Percentiles rank a stretch among this genome's conserved stretches.
Conservation (phyloP, 2,113 vertebrate species). For the Platichthys flesus region DNA sequence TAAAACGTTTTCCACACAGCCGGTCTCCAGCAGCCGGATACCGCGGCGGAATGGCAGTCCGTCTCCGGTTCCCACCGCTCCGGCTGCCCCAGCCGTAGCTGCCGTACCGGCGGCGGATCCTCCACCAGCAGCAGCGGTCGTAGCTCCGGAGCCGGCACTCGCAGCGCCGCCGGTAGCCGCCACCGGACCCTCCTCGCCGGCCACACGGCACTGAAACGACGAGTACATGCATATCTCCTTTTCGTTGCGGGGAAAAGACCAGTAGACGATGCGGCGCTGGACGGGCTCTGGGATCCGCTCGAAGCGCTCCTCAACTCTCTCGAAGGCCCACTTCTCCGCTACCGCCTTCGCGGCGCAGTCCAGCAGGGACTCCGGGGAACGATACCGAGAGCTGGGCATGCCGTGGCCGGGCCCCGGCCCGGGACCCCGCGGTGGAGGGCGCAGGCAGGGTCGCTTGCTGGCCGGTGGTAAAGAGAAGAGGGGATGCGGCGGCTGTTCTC, state of each 20-base stretch:
- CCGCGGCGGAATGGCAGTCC: constrained; percentile 94
- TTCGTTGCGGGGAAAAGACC: constrained; percentile 96
- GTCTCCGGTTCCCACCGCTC: constrained; percentile 81
- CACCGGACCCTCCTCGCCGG: constrained; percentile 82
- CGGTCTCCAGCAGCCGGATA: constrained; percentile 93
- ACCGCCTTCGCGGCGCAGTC: constrained; percentile 96
- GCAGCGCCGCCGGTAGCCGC: constrained; percentile 67
- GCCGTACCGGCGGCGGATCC: constrained; percentile 72
- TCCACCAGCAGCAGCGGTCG: constrained; percentile 65
- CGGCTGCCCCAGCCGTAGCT: constrained; percentile 67
- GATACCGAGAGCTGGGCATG: constrained; percentile 79
- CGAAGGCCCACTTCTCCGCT: constrained; percentile 97
- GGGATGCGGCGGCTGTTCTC: constrained; percentile 87
- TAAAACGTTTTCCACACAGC: constrained; percentile 96
- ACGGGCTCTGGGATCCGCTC: constrained; percentile 96
- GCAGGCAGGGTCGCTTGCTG: constrained; percentile 90
- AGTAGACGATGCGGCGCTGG: constrained; percentile 96
- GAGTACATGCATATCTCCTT: constrained; percentile 98
- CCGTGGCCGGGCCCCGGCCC: constrained; percentile 82
- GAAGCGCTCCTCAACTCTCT: constrained; percentile 95
- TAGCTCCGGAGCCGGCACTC: constrained; percentile 71
- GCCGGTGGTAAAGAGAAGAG: constrained; percentile 83
- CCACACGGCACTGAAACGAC: constrained; percentile 91
- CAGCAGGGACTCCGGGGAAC: constrained; percentile 92
- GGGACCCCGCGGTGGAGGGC: constrained; percentile 83